A percentile compares a stretch with the other conserved stretches of the same genome.
phyloP scores from a whole-genome alignment of 1,140 invertebrate genomes.

The Camponotus pennsylvanicus region DNA sequence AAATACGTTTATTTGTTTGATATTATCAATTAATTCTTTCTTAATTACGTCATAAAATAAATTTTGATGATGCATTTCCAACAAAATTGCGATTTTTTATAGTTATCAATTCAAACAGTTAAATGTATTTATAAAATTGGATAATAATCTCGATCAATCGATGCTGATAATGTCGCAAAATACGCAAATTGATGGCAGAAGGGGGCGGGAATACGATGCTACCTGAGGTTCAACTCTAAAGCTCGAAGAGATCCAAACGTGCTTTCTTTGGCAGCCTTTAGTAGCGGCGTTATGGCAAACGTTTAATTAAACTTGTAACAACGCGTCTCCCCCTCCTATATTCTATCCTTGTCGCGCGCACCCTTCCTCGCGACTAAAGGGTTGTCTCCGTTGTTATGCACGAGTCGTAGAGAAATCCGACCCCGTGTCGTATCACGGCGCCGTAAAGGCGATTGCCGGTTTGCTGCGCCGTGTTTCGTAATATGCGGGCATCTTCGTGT shows the following conservation, averaged over 20 bases:
- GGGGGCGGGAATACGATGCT: neutral
- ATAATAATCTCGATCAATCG: neutral
- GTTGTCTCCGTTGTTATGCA: constrained; percentile 82
- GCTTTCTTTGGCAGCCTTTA: constrained; percentile 66
- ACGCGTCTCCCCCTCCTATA: neutral
- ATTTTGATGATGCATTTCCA: too few relatives aligned
- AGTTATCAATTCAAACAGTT: neutral
- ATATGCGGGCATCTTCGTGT: constrained; percentile 82
- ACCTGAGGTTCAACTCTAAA: constrained; percentile 58
- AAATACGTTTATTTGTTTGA: neutral
- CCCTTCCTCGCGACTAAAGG: constrained; percentile 62
- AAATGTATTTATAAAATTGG: neutral
- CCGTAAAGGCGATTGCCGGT: constrained; percentile 81
- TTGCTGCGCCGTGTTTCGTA: constrained; percentile 81
- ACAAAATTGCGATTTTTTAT: neutral
- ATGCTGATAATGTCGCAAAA: neutral
- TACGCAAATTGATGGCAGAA: neutral
- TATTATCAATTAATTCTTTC: neutral
- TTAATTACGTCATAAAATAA: neutral
- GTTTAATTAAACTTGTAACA: constrained; percentile 83
- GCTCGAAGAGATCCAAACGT: constrained; percentile 52
- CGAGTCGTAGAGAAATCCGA: constrained; percentile 75
- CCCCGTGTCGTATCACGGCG: constrained; percentile 72
- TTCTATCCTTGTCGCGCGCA: neutral
- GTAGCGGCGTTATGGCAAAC: constrained; percentile 75